A percentile compares a stretch with the other conserved stretches of the same genome.
Conservation (phyloP, 1,140 invertebrate genomes). For the Tetramorium alpestre region DNA sequence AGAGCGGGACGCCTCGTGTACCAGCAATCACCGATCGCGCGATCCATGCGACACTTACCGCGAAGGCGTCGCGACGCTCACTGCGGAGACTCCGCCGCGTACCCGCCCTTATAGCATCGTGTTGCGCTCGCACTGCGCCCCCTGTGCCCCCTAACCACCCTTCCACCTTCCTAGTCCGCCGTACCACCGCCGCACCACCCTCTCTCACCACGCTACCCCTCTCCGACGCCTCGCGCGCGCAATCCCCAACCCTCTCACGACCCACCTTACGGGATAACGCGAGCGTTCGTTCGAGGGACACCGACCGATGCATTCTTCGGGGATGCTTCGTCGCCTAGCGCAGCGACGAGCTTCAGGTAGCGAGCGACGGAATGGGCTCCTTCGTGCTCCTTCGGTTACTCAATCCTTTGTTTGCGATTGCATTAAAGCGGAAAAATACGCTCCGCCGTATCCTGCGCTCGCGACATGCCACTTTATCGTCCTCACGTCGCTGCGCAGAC, state of each 20-base stretch:
- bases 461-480: slow-evolving; percentile 37
- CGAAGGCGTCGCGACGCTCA: slow-evolving; percentile 83
- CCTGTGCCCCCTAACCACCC: slow-evolving; percentile 60
- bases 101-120: slow-evolving; percentile 85
- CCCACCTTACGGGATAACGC: slow-evolving; percentile 70
- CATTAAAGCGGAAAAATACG: slow-evolving; percentile 59
- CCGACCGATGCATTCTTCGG: slow-evolving; percentile 67
- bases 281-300: slow-evolving; percentile 65
- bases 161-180: slow-evolving; percentile 48
- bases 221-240: slow-evolving; percentile 46
- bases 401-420: slow-evolving; percentile 48
- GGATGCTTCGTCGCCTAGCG: slow-evolving; percentile 52
- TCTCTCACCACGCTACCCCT: slow-evolving; percentile 41
- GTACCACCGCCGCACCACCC: slow-evolving; percentile 52
- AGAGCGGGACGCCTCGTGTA: slow-evolving; percentile 67
- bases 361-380: slow-evolving; percentile 23
- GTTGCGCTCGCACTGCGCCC: slow-evolving; percentile 75
- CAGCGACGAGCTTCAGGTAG: slow-evolving; percentile 29
- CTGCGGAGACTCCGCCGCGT: slow-evolving; percentile 83
- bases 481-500: neutral
- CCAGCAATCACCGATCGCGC: slow-evolving; percentile 49
- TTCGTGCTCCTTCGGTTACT: slow-evolving; percentile 46
- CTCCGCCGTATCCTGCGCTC: slow-evolving; percentile 15
- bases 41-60: slow-evolving; percentile 59
- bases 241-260: slow-evolving; percentile 49